phyloP scores from a whole-genome alignment of 2,797 vertebrate genomes.

The Florisuga fusca region DNA sequence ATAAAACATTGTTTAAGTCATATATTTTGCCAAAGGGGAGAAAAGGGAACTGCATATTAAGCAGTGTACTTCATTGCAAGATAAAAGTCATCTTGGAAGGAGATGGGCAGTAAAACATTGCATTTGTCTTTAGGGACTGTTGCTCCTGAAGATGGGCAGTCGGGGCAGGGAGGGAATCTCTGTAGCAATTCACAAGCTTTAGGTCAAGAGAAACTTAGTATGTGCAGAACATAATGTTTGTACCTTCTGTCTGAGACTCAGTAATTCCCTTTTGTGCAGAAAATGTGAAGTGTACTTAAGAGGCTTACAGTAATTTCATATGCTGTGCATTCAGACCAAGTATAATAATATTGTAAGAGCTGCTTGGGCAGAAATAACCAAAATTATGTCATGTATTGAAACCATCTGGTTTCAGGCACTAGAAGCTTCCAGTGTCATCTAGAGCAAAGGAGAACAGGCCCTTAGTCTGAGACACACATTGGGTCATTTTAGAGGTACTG shows the following conservation, averaged over 20 bases:
- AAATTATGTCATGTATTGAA: conserved; percentile 3
- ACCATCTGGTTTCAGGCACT: conserved; percentile 38
- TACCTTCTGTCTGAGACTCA: neutral
- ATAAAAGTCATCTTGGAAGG: neutral
- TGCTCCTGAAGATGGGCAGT: neutral
- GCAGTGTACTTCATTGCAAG: neutral
- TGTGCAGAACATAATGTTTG: neutral
- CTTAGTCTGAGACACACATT: neutral
- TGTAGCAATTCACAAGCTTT: neutral
- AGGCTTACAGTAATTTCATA: neutral
- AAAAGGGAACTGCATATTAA: neutral
- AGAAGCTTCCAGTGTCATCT: conserved; percentile 5
- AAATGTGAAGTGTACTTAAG: neutral
- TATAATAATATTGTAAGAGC: neutral
- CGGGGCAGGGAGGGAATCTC: neutral
- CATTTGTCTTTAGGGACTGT: neutral
- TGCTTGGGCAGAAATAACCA: neutral
- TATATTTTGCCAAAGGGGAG: neutral
- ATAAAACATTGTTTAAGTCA: neutral
- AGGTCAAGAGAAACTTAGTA: neutral
- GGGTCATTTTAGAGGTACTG: neutral
- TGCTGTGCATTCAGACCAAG: neutral
- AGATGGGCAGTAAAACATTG: neutral
- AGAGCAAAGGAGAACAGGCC: neutral
- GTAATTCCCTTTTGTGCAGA: neutral